Evolutionary conservation across 2,797 vertebrate genomes (phyloP).

Genomic region (Liasis olivaceus): DNA sequence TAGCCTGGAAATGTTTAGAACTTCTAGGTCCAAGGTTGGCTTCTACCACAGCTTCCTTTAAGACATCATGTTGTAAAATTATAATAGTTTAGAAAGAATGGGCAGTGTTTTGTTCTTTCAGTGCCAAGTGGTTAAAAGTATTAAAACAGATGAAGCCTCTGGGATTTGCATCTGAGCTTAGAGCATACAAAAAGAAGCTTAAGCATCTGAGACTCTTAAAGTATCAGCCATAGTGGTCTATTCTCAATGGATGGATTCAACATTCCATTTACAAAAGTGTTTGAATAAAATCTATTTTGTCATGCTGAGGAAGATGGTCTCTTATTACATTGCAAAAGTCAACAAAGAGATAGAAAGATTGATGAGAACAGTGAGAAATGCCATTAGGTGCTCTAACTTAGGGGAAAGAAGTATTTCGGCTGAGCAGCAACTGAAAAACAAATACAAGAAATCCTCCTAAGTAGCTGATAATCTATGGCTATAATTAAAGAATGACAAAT

Average conservation of each 20-base stretch:
- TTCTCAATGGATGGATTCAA: not conserved
- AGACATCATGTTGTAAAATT: not conserved
- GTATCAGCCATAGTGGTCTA: not conserved
- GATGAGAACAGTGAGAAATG: slow-evolving; percentile 27
- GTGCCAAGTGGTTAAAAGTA: not conserved
- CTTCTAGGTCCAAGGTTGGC: not conserved
- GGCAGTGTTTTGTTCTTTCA: not conserved
- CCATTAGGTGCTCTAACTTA: slow-evolving; percentile 19
- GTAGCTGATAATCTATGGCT: slow-evolving; percentile 4
- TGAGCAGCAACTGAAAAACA: slow-evolving; percentile 39
- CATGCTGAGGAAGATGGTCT: not conserved
- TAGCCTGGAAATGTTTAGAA: not conserved
- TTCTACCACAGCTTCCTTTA: not conserved
- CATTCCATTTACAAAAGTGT: not conserved
- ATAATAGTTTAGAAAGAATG: not conserved
- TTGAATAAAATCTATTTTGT: slow-evolving; percentile 33
- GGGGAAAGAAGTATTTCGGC: not conserved
- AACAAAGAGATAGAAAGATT: slow-evolving; percentile 15
- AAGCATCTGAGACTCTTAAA: not conserved
- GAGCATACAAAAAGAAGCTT: not conserved
- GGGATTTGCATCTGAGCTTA: not conserved
- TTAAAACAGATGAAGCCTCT: not conserved
- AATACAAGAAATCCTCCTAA: slow-evolving; percentile 30
- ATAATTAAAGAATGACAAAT: slow-evolving; percentile 34
- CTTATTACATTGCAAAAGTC: slow-evolving; percentile 34